Evolutionary conservation across 2,888 invertebrate species (phyloP), one percentile per base, ranked within the genome.

Genomic region (Lathronympha strigana): DNA sequence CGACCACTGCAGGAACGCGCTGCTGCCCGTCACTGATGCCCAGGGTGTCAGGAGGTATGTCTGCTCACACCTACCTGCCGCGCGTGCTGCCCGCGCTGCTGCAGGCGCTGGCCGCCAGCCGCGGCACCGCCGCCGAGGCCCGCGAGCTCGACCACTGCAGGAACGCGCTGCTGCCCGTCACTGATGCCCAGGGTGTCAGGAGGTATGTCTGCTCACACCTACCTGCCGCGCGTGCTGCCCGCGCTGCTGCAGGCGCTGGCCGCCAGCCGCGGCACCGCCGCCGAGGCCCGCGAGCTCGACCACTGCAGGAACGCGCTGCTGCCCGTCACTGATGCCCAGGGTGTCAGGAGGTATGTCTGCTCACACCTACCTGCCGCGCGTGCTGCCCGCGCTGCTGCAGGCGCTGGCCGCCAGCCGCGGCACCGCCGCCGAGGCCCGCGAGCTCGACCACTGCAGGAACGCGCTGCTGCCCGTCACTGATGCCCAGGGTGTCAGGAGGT

Each of bases 131-230:
- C 1, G 91, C 93, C 66, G 96, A 95, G 86, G 84, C 87, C 15
- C 91, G 94, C 89, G 98, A 98, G 89, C 90, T 98, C 62, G 97
- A 97, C 76, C 97, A 98, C 83, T 98, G 98, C 82, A 96, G 98
- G 81, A 95, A 96, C 54, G 99, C 99, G 36, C 95, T 99, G 69
- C 91, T 99, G 73, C 98, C 99, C 0, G 97, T 99, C 1, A 93
- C 93, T 0, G 98, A 98, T 80, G 97, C 98, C 81, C 93, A 95
- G 21, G 98, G 98, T 11, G 95, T 98, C 4, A 93, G 97, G 38
- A 96, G 96, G 45, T 95, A 96, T 8, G 95, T 31, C 4, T 9
- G 9, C n/a, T n/a, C n/a, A n/a, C n/a, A n/a, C n/a, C n/a, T 9
- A 31, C 31, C 31, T 31, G 31, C 31, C 31, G 31, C 31, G 31